Conservation (phyloP, 2,797 vertebrate genomes). For the Forpus xanthops region DNA sequence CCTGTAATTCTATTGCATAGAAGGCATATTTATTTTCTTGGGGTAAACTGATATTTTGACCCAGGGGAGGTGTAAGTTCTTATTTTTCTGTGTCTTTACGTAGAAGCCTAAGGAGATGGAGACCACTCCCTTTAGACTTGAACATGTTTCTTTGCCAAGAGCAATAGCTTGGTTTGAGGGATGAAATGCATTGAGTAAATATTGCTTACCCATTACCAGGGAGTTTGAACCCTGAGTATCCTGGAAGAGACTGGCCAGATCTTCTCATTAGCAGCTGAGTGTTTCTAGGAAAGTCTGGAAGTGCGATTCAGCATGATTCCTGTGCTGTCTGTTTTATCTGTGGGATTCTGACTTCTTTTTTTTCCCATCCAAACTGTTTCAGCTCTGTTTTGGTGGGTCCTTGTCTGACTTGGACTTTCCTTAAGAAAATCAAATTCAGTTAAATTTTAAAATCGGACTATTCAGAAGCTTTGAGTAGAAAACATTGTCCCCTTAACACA, state of each 20-base stretch:
- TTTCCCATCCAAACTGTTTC: not conserved
- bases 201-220: not conserved
- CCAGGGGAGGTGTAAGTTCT: constrained; percentile 6
- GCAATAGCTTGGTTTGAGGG: not conserved
- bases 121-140: not conserved
- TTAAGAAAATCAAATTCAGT: constrained; percentile 6
- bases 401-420: not conserved
- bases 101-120: not conserved
- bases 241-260: not conserved
- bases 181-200: not conserved
- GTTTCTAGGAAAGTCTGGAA: not conserved
- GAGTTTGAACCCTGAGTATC: not conserved
- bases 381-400: not conserved
- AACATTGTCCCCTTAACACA: not conserved
- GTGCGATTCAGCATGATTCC: not conserved
- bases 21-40: constrained; percentile 32
- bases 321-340: not conserved
- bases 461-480: constrained; percentile 29
- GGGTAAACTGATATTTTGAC: constrained; percentile 32
- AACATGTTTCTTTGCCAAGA: not conserved
- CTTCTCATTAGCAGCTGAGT: not conserved
- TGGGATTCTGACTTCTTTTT: not conserved
- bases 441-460: constrained; percentile 22
- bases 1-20: constrained; percentile 40
- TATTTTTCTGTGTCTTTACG: not conserved